Evolutionary conservation across 2,888 invertebrate genomes (phyloP), one percentile per base, ranked within the genome.

Genomic region (Myopa tessellatipennis): DNA sequence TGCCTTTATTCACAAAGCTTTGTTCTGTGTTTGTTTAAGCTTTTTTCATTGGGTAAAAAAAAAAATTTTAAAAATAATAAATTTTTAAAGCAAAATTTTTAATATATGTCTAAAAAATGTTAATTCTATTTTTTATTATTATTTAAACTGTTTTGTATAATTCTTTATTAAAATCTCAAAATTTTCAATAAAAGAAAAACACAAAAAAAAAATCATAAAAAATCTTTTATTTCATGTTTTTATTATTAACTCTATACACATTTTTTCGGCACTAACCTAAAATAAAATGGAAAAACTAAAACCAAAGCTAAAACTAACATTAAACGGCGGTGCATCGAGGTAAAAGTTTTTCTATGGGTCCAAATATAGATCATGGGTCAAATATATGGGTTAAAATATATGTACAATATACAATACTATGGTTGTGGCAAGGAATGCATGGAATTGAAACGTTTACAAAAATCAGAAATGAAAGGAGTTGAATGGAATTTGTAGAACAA

Each of bases 301-400:
- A 34, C 5, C 7, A 83, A 84, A 86, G 84, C 85, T 84, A 82
- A 83, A 85, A 87, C 85, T 87, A 87, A 87, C 85, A 85, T 16
- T 34, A 87, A 87, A 85, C 84, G 80, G 86, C 84, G 85, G 84
- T 83, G 85, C 79, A 81, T 81, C 68, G 83, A 77, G 80, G 77
- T 80, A 74, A 61, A 76, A 71, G 67, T 78, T 34, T 26, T n/a
- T 5, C 18, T 1, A 50, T 70, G 8, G 14, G 14, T 12, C 14
- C 26, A 18, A 60, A 45, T 73, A 58, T 60, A 3, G 6, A 8
- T 45, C 45, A 45, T 10, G 10, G 45, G 7, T 26, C 26, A 26
- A 26, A 26, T 26, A 26, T 26, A 26, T 26, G 26, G 1, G 26
- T 26, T 26, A 26, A 26, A 26, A 26, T 26, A 26, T 2, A 26